Base-by-base conservation (phyloP, 2,113 vertebrate species). In the Psophia crepitans region DNA sequence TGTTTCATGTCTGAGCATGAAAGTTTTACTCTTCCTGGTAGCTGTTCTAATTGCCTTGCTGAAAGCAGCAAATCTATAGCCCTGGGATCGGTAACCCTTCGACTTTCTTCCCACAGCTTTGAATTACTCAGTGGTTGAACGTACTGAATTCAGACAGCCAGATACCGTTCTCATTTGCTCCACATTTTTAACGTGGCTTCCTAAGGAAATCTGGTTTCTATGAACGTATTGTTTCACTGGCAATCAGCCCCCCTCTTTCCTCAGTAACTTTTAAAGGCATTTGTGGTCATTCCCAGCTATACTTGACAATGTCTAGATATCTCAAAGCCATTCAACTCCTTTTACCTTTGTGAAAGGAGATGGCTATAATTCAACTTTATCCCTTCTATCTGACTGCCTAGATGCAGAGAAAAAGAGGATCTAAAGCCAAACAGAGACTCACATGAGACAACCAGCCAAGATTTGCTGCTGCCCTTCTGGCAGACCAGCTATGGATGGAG, bases 1-100 rank as follows among this genome's bases (percentile, higher is more conserved):
- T 94, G 71, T 86, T 95, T 93, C 79, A 77, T 90, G 43, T 96
- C 92, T 86, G 46, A 88, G 71, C 68, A 70, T 86, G 78, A 76
- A 90, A 90, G 57, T 95, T 87, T 88, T 90, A 70, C 48, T 94
- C 46, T 95, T 94, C 92, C 58, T 92, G 54, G 90, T 96, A 88
- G 70, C 49, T 93, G 66, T 77, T 92, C 71, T 97, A 93, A 95
- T 84, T 95, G 83, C 51, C 33, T 71, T 57, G 32, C 68, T 77
- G 63, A 94, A 83, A 63, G 63, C 66, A 86, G 58, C n/a, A 77
- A 70, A 90, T 86, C 58, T 78, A 33, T 65, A 86, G n/a, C 54
- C 58, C 85, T 58, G 69, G 71, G 49, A 88, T 75, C 51, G 90
- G 57, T 69, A 93, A 65, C 48, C 49, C 63, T 94, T 87, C 66